Evolutionary conservation across 2,888 invertebrate species (phyloP).

Genomic region (Xylota sylvarum): DNA sequence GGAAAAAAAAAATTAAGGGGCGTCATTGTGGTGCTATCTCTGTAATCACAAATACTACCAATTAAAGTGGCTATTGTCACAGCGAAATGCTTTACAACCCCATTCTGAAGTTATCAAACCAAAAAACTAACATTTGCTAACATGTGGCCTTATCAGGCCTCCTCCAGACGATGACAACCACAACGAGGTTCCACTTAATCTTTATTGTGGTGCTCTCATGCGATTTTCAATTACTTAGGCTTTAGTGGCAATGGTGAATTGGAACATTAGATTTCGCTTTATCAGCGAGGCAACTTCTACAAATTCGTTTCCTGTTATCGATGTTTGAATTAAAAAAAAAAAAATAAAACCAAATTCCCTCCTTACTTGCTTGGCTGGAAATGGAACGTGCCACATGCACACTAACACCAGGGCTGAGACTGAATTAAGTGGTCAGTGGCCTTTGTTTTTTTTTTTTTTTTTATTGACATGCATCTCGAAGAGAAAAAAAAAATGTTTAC

Average conservation of each 20-base stretch:
- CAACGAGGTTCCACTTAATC: constrained; percentile 38
- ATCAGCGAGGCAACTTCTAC: constrained; percentile 39
- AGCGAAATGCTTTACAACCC: constrained; percentile 30
- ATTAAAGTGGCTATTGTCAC: constrained; percentile 28
- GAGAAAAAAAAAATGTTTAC: background rate
- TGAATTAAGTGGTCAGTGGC: constrained; percentile 61
- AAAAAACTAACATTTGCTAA: constrained; percentile 42
- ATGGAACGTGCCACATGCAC: background rate
- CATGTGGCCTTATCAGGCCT: constrained; percentile 48
- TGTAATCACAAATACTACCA: constrained; percentile 37
- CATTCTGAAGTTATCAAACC: constrained; percentile 6
- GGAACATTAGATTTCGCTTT: constrained; percentile 41
- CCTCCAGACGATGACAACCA: constrained; percentile 44
- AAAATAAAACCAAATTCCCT: background rate
- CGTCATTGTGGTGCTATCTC: constrained; percentile 15
- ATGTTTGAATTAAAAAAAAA: constrained; percentile 8
- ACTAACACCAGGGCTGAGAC: background rate
- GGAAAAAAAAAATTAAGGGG: constrained; percentile 16
- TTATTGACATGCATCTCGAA: constrained; percentile 31
- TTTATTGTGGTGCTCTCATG: constrained; percentile 37
- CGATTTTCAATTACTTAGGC: constrained; percentile 48
- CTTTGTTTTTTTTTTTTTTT: constrained; percentile 45
- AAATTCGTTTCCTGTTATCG: constrained; percentile 19
- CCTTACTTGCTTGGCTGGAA: background rate
- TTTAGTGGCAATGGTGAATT: constrained; percentile 17